A percentile compares a stretch with the other conserved stretches of the same genome.
phyloP scores from a whole-genome alignment of 1,140 invertebrate species.

The Drosophila santomea region DNA sequence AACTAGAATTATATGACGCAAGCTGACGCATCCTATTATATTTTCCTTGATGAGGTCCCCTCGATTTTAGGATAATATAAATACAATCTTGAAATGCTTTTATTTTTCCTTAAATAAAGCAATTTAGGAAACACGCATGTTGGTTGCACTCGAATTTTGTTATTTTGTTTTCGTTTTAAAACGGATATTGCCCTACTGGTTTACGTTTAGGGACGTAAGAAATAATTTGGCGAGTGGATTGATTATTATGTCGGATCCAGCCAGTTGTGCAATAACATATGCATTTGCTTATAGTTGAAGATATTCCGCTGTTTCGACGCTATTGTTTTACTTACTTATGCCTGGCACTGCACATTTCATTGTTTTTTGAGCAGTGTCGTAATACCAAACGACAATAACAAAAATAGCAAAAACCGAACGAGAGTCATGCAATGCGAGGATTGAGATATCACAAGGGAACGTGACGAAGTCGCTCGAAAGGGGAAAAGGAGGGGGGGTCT shows the following conservation, averaged over 20 bases:
- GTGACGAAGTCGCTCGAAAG: slow-evolving; percentile 39
- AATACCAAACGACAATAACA: slow-evolving; percentile 37
- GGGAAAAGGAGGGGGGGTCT: not conserved
- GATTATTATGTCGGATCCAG: slow-evolving; percentile 38
- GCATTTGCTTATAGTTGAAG: slow-evolving; percentile 57
- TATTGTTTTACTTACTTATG: slow-evolving; percentile 50
- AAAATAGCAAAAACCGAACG: slow-evolving; percentile 10
- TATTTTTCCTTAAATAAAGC: no score
- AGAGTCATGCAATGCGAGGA: slow-evolving; percentile 31
- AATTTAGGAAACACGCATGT: no score
- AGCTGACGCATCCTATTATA: not conserved
- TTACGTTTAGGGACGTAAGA: slow-evolving; percentile 21
- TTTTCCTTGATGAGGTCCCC: no score
- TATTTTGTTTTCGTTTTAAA: no score
- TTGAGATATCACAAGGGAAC: slow-evolving; percentile 45
- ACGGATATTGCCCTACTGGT: not conserved
- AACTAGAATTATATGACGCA: slow-evolving; percentile 15
- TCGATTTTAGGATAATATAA: no score
- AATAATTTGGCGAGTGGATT: not conserved
- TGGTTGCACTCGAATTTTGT: no score
- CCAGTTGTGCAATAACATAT: slow-evolving; percentile 69
- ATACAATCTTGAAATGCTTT: no score
- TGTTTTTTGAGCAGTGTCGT: slow-evolving; percentile 41
- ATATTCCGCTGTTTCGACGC: slow-evolving; percentile 53
- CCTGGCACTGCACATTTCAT: slow-evolving; percentile 64